Conservation (phyloP, 1,140 invertebrate genomes). For the Caenorhabditis briggsae region DNA sequence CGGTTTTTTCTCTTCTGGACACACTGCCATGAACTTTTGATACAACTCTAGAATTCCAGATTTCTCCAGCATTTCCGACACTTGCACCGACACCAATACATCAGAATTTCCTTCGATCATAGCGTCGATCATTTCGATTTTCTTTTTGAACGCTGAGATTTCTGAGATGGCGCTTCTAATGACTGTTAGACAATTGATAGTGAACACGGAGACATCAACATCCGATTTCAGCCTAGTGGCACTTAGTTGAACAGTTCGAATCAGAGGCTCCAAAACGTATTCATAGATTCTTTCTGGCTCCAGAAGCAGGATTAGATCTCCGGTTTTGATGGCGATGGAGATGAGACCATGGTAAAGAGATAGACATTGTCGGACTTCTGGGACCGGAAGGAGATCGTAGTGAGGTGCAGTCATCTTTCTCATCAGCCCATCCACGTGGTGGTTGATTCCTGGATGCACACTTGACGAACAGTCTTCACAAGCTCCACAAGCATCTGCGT, state of each 20-base stretch:
- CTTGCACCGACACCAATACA: slow-evolving; percentile 20
- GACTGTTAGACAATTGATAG: slow-evolving; percentile 43
- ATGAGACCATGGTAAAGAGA: slow-evolving; percentile 31
- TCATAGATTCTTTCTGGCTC: slow-evolving; percentile 45
- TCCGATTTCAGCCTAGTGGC: slow-evolving; percentile 11
- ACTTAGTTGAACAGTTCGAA: slow-evolving; percentile 37
- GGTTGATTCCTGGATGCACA: slow-evolving; percentile 44
- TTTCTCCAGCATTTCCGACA: slow-evolving; percentile 4
- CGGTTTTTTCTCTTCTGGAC: neutral
- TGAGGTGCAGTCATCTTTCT: slow-evolving; percentile 39
- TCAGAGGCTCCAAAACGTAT: slow-evolving; percentile 40
- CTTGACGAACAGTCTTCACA: slow-evolving; percentile 25
- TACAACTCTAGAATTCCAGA: slow-evolving; percentile 48
- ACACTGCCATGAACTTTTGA: slow-evolving; percentile 15
- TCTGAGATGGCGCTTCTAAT: slow-evolving; percentile 38
- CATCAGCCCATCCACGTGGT: slow-evolving; percentile 32
- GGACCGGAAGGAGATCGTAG: slow-evolving; percentile 3
- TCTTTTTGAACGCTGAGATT: slow-evolving; percentile 34
- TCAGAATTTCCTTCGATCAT: slow-evolving; percentile 50
- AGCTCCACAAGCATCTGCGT: slow-evolving; percentile 14
- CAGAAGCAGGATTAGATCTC: neutral
- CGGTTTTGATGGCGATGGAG: slow-evolving; percentile 30
- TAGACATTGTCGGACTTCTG: slow-evolving; percentile 34
- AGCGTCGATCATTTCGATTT: slow-evolving; percentile 42
- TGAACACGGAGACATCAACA: slow-evolving; percentile 18